Evolutionary conservation across 1,140 invertebrate genomes (phyloP).

Genomic region (Riptortus pedestris): DNA sequence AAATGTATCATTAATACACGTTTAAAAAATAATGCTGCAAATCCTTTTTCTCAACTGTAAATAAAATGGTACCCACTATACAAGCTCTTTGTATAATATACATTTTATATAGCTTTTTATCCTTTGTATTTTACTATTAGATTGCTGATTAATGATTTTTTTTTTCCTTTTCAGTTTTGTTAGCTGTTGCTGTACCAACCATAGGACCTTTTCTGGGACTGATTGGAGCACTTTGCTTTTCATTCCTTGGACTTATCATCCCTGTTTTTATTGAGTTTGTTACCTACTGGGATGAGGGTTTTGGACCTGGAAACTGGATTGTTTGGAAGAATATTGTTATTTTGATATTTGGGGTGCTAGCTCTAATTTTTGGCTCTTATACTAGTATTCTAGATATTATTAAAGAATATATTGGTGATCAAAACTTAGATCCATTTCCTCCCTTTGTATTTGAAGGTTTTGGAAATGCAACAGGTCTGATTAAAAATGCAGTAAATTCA

Average conservation of each 20-base stretch:
- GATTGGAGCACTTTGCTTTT: constrained; percentile 90
- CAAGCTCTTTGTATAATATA: no score
- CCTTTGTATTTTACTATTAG: no score
- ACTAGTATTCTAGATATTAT: constrained; percentile 61
- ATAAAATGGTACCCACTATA: no score
- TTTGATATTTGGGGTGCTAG: constrained; percentile 57
- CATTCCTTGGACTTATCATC: constrained; percentile 80
- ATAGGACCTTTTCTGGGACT: constrained; percentile 84
- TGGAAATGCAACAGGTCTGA: neutral
- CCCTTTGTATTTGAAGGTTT: neutral
- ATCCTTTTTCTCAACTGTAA: no score
- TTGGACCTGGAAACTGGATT: constrained; percentile 55
- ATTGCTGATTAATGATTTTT: no score
- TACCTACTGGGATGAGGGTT: constrained; percentile 56
- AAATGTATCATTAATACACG: no score
- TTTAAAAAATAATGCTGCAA: no score
- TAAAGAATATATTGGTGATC: constrained; percentile 18
- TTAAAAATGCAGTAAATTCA: neutral
- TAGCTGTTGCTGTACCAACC: constrained; percentile 77
- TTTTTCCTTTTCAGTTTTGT: constrained; percentile 30
- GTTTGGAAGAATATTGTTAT: constrained; percentile 67
- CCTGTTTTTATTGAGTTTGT: constrained; percentile 81
- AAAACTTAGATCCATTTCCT: constrained; percentile 2
- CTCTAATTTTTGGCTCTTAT: constrained; percentile 68
- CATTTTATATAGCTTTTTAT: no score